Conservation (phyloP, 2,888 invertebrate genomes). For the Stenotaenia linearis region DNA sequence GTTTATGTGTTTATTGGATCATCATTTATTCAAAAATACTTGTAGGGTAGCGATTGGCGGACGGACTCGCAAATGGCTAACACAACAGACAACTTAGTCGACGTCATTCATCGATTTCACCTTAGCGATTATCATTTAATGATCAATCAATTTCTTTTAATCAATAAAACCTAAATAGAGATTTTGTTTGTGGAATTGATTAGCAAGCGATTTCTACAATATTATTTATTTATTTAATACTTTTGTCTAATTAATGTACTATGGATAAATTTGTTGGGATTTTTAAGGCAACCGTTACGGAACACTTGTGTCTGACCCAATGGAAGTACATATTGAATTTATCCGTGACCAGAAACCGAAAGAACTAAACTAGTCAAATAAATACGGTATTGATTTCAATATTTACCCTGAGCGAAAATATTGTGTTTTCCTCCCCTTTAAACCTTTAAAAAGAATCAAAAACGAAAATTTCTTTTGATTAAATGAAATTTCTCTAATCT, state of each 20-base stretch:
- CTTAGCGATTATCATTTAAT: neutral
- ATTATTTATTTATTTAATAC: neutral
- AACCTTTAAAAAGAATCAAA: too few relatives aligned
- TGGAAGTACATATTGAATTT: neutral
- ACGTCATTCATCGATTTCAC: neutral
- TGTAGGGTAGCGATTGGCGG: neutral
- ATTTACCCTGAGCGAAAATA: neutral
- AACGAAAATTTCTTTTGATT: too few relatives aligned
- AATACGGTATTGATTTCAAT: neutral
- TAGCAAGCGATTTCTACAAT: neutral
- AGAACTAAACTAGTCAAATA: neutral
- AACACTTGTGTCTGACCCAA: neutral
- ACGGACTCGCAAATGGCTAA: constrained; percentile 19
- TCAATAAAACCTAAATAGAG: neutral
- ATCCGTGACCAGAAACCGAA: neutral
- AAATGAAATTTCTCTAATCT: too few relatives aligned
- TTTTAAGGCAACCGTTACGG: neutral
- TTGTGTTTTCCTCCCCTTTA: too few relatives aligned
- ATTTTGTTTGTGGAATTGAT: neutral
- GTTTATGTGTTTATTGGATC: neutral
- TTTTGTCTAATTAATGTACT: neutral
- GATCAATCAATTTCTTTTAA: neutral
- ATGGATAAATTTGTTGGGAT: neutral
- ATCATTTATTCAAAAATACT: neutral
- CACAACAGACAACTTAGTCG: neutral